phyloP scores from a whole-genome alignment of 2,888 invertebrate species.

The Calliopum simillimum region DNA sequence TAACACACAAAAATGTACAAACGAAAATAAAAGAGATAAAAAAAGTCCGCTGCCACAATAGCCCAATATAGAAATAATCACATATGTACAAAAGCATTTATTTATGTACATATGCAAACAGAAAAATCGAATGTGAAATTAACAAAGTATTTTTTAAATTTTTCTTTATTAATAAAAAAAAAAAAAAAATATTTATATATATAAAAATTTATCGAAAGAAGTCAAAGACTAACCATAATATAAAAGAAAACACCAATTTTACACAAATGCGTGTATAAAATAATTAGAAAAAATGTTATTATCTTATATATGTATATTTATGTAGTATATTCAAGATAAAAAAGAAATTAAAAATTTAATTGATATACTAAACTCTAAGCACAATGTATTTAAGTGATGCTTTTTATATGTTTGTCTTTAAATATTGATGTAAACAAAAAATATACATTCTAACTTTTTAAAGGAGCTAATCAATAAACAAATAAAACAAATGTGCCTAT shows the following conservation, averaged over 20 bases:
- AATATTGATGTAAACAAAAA: conserved; percentile 1
- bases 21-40: background rate
- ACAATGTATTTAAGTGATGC: background rate
- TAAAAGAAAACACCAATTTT: conserved; percentile 17
- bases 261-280: conserved; percentile 20
- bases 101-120: too few relatives aligned
- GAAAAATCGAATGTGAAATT: conserved; percentile 1
- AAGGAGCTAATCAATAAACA: conserved; percentile 2
- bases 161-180: background rate
- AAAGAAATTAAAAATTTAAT: too few relatives aligned
- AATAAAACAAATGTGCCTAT: conserved; percentile 21
- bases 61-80: conserved; percentile 31
- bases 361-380: background rate
- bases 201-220: conserved; percentile 14
- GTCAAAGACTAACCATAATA: conserved; percentile 19
- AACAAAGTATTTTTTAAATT: conserved; percentile 12
- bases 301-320: conserved; percentile 15
- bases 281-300: conserved; percentile 8
- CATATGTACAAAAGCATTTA: background rate
- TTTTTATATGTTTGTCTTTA: background rate
- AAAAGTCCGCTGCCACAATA: conserved; percentile 24
- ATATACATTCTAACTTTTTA: background rate
- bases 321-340: background rate
- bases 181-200: background rate
- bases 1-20: background rate